Evolutionary conservation across 2,888 invertebrate species (phyloP), one percentile per base, ranked within the genome.

Genomic region (Acronicta alni): DNA sequence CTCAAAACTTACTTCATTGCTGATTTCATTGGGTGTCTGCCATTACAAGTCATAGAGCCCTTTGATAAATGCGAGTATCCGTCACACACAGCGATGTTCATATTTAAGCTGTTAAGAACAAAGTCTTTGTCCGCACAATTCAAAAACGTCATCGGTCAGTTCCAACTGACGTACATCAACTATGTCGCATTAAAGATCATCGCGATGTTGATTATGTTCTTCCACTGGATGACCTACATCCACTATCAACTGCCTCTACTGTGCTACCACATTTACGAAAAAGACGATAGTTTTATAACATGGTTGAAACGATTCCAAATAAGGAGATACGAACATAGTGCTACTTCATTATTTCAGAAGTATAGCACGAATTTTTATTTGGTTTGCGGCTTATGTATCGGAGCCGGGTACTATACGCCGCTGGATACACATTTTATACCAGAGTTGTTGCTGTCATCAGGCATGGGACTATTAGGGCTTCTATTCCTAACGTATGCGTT

Each of bases 161-260:
- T 89, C 1, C 73, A 78, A 2, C 53, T 88, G 3, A 81, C 86
- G 0, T 89, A 87, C 66, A 66, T 81, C 15, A 69, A 69, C 2
- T 73, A 82, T 8, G 73, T 81, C 2, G 60, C 71, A 0, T 14
- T 81, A 0, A 75, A 73, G 1, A 68, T 83, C 2, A 9, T 78
- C 0, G 38, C 75, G 5, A 72, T 77, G 45, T 46, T 80, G 0
- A n/a, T 85, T 0, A 54, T 87, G 8, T 89, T 89, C 66, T 83
- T 87, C 37, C 89, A 89, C 35, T 90, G 90, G 89, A 79, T 86
- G 80, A 86, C 89, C 2, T 90, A 80, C 60, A 60, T 86, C 7
- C 86, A 89, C 65, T 86, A 85, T 51, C 90, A 90, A 68, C 78
- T 88, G 5, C 88, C 90, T 0, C 69, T 80, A 15, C 54, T 89